Conservation (phyloP, 2,797 vertebrate genomes). For the Tapera naevia region DNA sequence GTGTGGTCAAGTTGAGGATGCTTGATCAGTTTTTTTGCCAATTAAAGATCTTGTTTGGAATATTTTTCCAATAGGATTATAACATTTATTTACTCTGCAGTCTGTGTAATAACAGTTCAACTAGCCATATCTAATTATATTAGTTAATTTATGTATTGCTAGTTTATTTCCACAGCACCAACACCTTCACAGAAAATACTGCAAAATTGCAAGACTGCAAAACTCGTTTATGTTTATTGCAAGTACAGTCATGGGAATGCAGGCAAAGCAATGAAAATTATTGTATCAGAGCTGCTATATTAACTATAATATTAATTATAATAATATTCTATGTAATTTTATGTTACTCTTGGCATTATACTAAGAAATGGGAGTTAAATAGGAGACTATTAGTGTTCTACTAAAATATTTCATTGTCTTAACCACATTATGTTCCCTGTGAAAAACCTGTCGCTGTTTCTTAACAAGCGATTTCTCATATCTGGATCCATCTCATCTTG, state of each 20-base stretch:
- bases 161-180: background rate
- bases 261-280: background rate
- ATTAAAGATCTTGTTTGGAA: background rate
- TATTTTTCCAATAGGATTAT: background rate
- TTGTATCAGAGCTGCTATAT: background rate
- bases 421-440: background rate
- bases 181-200: background rate
- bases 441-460: background rate
- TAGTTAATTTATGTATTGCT: background rate
- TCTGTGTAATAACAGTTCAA: background rate
- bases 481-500: background rate
- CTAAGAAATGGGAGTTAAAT: background rate
- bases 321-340: background rate
- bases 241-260: background rate
- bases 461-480: background rate
- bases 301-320: background rate
- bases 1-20: background rate
- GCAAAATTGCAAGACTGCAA: background rate
- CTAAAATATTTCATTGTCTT: background rate
- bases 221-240: background rate
- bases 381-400: background rate
- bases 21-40: constrained; percentile 5
- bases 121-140: background rate
- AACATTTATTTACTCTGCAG: background rate
- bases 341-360: background rate